A percentile compares a stretch with the other conserved stretches of the same genome.
Conservation (phyloP, 2,888 invertebrate species). For the Leptinotarsa tumamoca region DNA sequence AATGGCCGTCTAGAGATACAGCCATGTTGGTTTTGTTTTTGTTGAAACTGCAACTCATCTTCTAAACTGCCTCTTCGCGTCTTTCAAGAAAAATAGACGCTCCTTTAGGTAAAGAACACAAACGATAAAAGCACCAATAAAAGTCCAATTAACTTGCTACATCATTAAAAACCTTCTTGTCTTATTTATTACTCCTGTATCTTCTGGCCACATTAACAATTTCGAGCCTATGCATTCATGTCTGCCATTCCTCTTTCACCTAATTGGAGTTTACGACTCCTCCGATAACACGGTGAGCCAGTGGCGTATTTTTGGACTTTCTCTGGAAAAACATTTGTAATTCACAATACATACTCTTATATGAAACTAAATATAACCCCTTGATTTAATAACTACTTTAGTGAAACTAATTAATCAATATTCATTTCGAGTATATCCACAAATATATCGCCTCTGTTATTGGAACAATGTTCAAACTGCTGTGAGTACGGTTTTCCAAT, state of each 20-base stretch:
- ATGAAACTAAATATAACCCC: too few relatives aligned
- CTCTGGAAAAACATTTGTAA: too few relatives aligned
- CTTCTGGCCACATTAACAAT: conserved; percentile 22
- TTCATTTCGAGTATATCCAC: too few relatives aligned
- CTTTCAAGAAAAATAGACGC: neutral
- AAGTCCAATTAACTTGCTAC: conserved; percentile 18
- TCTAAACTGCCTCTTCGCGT: neutral
- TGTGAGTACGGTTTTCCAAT: too few relatives aligned
- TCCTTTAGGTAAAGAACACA: neutral
- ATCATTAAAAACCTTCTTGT: conserved; percentile 9
- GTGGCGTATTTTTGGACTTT: neutral
- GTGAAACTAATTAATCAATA: too few relatives aligned
- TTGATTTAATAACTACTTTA: too few relatives aligned
- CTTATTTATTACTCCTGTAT: conserved; percentile 2
- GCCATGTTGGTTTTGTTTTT: too few relatives aligned
- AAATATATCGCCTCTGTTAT: too few relatives aligned
- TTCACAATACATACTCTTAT: too few relatives aligned
- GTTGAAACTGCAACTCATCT: too few relatives aligned
- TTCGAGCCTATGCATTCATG: conserved; percentile 25
- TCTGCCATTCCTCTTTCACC: conserved; percentile 13
- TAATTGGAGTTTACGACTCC: conserved; percentile 22
- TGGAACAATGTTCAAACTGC: too few relatives aligned
- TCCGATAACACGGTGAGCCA: neutral
- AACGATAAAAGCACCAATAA: neutral
- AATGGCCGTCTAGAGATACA: too few relatives aligned